A percentile compares a stretch with the other conserved stretches of the same genome.
Evolutionary conservation across 2,113 vertebrate species (phyloP).

Genomic region (Neodontobutis hainanensis): DNA sequence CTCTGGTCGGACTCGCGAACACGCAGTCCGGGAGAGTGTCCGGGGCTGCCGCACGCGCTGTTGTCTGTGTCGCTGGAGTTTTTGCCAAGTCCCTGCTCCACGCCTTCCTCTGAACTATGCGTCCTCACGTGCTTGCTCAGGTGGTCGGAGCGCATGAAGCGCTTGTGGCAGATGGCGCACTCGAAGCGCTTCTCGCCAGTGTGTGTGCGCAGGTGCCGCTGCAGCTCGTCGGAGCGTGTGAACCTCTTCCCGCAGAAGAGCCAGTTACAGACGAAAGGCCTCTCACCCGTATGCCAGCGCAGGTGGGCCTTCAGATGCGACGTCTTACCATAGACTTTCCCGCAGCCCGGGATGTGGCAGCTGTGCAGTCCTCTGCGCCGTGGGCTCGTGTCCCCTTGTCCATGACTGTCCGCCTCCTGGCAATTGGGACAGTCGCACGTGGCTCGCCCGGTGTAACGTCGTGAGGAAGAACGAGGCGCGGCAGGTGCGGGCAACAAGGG

Average conservation of each 20-base stretch:
- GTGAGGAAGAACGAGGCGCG: conserved; percentile 80
- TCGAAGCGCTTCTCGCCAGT: conserved; percentile 95
- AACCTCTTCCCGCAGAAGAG: conserved; percentile 93
- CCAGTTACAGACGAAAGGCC: conserved; percentile 94
- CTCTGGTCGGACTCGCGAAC: conserved; percentile 64
- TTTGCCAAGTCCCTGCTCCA: conserved; percentile 73
- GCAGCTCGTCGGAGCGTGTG: conserved; percentile 91
- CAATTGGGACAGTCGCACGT: conserved; percentile 94
- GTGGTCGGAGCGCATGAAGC: conserved; percentile 95
- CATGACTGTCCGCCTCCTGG: conserved; percentile 87
- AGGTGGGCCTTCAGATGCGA: conserved; percentile 93
- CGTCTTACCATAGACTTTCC: conserved; percentile 92
- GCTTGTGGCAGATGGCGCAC: conserved; percentile 87
- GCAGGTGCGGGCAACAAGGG: conserved; percentile 77
- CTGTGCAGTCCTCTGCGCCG: conserved; percentile 88
- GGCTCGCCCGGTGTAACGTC: conserved; percentile 86
- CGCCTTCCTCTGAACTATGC: conserved; percentile 80
- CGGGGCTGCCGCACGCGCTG: conserved; percentile 86
- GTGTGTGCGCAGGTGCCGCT: conserved; percentile 92
- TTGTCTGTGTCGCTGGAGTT: conserved; percentile 91
- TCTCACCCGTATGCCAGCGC: conserved; percentile 93
- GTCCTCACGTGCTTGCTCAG: conserved; percentile 91
- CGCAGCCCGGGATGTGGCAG: conserved; percentile 92
- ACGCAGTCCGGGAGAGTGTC: conserved; percentile 84
- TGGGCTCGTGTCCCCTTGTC: conserved; percentile 85